These are phyloP conservation scores for Heloderma charlesbogerti DNA, from an alignment of 2,113 vertebrate species.

Conservation along the genomic window DNA sequence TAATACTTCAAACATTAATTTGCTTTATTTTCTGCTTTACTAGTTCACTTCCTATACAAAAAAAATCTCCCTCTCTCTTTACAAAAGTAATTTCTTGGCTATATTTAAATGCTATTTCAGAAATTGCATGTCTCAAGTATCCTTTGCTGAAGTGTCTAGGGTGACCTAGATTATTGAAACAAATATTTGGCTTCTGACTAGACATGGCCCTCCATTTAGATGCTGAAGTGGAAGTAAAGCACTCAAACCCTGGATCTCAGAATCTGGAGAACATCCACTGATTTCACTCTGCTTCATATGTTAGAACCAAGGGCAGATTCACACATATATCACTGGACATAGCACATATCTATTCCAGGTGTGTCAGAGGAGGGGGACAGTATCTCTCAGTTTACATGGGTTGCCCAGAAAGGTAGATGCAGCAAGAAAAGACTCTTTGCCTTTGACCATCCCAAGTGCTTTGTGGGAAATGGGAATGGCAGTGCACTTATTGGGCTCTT, in stretches of 20 bases:
- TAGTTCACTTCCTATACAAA: background rate
- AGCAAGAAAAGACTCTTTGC: too few relatives aligned
- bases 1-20: slow-evolving; percentile 2
- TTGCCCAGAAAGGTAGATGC: background rate
- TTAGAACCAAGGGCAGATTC: background rate
- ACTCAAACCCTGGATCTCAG: background rate
- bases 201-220: background rate
- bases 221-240: background rate
- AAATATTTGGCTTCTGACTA: background rate
- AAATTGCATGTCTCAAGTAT: background rate
- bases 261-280: background rate
- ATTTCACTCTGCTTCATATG: background rate
- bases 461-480: too few relatives aligned
- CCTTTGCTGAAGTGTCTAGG: background rate
- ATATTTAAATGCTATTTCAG: background rate
- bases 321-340: background rate
- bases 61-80: background rate
- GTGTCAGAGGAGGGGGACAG: background rate
- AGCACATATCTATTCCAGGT: background rate
- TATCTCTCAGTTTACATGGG: background rate
- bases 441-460: too few relatives aligned
- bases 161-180: background rate
- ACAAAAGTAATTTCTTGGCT: background rate
- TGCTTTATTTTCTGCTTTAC: slow-evolving; percentile 16
- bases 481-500: too few relatives aligned